phyloP scores from a whole-genome alignment of 2,797 vertebrate genomes.

The Streptopelia turtur region DNA sequence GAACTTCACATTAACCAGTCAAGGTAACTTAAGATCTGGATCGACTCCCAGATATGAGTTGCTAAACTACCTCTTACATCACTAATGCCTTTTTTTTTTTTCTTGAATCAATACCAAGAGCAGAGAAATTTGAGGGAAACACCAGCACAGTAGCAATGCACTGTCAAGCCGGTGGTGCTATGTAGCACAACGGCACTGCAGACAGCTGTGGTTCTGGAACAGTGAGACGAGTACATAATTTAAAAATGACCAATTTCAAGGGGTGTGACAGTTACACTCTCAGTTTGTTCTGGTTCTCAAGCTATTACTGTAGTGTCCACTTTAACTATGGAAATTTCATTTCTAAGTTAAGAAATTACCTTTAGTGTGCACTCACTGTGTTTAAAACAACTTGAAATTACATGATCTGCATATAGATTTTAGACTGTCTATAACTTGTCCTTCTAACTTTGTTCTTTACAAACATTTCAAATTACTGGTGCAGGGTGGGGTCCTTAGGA shows the following conservation, averaged over 20 bases:
- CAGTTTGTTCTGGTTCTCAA: neutral
- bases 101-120: neutral
- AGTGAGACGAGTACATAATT: neutral
- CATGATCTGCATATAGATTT: neutral
- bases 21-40: neutral
- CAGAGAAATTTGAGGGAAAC: neutral
- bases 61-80: neutral
- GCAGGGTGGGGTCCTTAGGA: neutral
- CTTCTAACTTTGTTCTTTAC: constrained; percentile 15
- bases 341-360: constrained; percentile 44
- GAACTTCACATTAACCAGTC: neutral
- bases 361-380: neutral
- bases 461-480: neutral
- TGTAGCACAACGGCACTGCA: neutral
- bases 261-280: neutral
- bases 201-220: neutral
- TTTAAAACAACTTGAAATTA: constrained; percentile 49
- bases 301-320: neutral
- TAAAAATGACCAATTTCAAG: neutral
- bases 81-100: neutral
- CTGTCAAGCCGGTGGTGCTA: neutral
- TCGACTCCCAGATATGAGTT: neutral
- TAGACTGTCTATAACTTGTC: neutral
- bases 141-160: accelerated
- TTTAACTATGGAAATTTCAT: neutral